These are phyloP conservation scores for Margarornis squamiger DNA, from an alignment of 2,797 vertebrate genomes.

Conservation along the genomic window DNA sequence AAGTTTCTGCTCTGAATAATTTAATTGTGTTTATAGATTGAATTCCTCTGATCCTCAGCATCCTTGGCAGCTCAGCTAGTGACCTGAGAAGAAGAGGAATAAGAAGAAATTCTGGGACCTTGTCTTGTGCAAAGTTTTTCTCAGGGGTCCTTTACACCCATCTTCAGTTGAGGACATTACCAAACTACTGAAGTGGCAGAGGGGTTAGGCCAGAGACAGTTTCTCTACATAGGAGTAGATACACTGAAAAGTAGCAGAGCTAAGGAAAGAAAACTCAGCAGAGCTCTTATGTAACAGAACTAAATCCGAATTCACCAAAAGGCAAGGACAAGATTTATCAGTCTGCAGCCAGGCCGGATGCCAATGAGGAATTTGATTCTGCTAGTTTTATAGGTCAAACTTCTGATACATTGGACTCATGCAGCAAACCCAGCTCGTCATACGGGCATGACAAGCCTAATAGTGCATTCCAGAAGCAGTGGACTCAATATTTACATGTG, in stretches of 20 bases:
- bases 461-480: background rate
- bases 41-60: background rate
- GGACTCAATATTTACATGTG: background rate
- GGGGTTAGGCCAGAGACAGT: background rate
- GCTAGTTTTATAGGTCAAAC: background rate
- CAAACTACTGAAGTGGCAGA: background rate
- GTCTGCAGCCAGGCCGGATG: background rate
- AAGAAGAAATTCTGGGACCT: background rate
- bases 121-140: background rate
- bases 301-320: background rate
- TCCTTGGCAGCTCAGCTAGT: background rate
- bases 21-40: background rate
- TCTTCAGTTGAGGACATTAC: background rate
- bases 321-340: background rate
- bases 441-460: background rate
- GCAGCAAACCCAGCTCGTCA: background rate
- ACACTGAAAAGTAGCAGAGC: background rate
- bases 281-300: background rate
- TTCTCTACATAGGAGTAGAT: background rate
- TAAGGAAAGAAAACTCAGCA: background rate
- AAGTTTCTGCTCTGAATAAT: background rate
- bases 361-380: background rate
- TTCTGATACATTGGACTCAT: background rate
- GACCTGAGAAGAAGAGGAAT: background rate
- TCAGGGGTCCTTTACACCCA: background rate